These are phyloP conservation scores for Perca schrenkii DNA, from an alignment of 2,113 vertebrate species.

Conservation along the genomic window DNA sequence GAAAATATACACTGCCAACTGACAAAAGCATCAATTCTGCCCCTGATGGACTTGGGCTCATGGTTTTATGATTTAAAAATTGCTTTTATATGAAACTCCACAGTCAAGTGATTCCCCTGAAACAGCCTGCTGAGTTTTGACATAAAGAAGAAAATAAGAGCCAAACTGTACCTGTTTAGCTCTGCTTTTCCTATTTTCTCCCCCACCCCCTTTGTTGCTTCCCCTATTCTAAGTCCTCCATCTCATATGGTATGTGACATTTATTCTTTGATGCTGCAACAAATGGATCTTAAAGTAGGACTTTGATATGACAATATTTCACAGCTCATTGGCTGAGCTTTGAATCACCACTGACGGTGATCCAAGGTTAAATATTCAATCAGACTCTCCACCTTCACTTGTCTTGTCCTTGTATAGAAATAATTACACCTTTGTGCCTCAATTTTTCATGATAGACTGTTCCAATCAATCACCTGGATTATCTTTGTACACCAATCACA, in stretches of 20 bases:
- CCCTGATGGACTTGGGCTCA: constrained; percentile 37
- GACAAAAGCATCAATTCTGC: constrained; percentile 48
- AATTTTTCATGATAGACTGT: constrained; percentile 7
- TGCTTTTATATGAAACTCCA: constrained; percentile 42
- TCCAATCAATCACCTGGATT: constrained; percentile 59
- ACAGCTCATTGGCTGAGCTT: constrained; percentile 18
- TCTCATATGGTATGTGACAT: constrained; percentile 9
- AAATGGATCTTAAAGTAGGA: constrained; percentile 21
- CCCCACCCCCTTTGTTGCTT: constrained; percentile 5
- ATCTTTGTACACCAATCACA: constrained; percentile 32
- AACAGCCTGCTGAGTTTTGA: constrained; percentile 59
- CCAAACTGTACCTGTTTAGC: constrained; percentile 17
- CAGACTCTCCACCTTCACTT: constrained; percentile 29
- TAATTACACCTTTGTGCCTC: constrained; percentile 37
- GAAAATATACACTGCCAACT: constrained; percentile 53
- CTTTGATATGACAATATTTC: constrained; percentile 27
- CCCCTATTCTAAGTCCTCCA: constrained; percentile 1
- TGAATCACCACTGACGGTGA: background rate
- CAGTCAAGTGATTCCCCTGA: constrained; percentile 52
- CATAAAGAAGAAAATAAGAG: constrained; percentile 38
- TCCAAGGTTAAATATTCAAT: constrained; percentile 56
- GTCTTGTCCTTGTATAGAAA: constrained; percentile 36
- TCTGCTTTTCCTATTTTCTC: constrained; percentile 15
- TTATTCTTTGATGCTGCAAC: constrained; percentile 37
- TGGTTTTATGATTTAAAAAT: constrained; percentile 70